phyloP scores from a whole-genome alignment of 1,140 invertebrate genomes.

The Zelostemma sp. region DNA sequence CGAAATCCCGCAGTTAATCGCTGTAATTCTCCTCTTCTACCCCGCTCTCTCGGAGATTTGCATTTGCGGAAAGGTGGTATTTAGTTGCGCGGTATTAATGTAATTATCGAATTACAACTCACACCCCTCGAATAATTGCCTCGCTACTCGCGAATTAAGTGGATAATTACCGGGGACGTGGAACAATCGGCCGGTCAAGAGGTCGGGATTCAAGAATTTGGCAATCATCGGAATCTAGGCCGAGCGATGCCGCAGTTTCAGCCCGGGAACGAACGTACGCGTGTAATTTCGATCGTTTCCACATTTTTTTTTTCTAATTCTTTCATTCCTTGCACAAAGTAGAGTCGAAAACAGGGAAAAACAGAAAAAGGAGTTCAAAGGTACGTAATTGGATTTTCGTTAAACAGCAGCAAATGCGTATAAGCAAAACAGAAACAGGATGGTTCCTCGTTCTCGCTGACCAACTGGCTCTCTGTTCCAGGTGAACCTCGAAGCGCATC shows the following conservation, averaged over 20 bases:
- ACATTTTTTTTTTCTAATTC: no score
- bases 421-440: conserved; percentile 49
- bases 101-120: conserved; percentile 49
- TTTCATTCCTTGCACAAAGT: no score
- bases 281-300: no score
- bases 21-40: conserved; percentile 36
- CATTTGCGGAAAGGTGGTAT: conserved; percentile 50
- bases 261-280: no score
- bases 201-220: conserved; percentile 37
- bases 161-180: conserved; percentile 44
- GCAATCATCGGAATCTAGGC: conserved; percentile 41
- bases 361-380: no score
- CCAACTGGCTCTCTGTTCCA: conserved; percentile 62
- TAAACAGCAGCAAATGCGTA: conserved; percentile 47
- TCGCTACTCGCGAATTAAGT: conserved; percentile 47
- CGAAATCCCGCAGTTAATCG: conserved; percentile 41
- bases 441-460: conserved; percentile 50
- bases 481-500: conserved; percentile 56
- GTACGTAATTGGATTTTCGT: no score
- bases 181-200: conserved; percentile 44
- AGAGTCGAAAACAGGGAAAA: no score
- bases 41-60: conserved; percentile 33
- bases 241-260: no score
- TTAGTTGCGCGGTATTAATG: conserved; percentile 49
- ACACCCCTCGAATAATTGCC: conserved; percentile 44